Evolutionary conservation across 2,113 vertebrate genomes (phyloP).

Genomic region (Uropsilus gracilis): DNA sequence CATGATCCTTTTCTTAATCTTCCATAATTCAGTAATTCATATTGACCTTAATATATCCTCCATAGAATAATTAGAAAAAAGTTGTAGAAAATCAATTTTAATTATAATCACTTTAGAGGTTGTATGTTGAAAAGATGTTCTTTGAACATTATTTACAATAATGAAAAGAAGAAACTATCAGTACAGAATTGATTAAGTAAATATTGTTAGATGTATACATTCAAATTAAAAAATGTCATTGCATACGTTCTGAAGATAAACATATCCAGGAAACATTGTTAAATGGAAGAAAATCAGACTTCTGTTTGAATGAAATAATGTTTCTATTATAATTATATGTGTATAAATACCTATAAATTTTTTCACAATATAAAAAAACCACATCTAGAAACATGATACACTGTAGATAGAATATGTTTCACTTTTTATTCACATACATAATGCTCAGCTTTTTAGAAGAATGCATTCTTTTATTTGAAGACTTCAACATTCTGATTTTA

Average conservation of each 20-base stretch:
- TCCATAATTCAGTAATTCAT: not conserved
- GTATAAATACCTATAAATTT: not conserved
- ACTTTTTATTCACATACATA: not conserved
- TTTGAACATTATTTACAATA: not conserved
- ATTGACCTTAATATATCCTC: not conserved
- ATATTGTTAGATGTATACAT: not conserved
- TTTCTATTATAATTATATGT: not conserved
- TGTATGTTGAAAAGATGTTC: not conserved
- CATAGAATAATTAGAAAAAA: slow-evolving; percentile 22
- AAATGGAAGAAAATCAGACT: not conserved
- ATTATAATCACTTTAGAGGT: not conserved
- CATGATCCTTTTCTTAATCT: not conserved
- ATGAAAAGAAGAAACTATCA: not conserved
- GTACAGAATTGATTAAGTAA: slow-evolving; percentile 2
- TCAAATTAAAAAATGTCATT: not conserved
- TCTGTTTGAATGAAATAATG: not conserved
- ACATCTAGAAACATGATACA: not conserved
- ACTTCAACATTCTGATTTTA: not conserved
- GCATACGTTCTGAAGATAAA: not conserved
- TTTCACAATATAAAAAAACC: not conserved
- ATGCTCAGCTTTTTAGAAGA: not conserved
- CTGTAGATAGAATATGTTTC: not conserved
- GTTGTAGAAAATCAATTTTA: slow-evolving; percentile 40
- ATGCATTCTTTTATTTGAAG: slow-evolving; percentile 22
- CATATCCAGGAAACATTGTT: not conserved